Conservation (phyloP, 2,113 vertebrate genomes). For the Engystomops pustulosus region DNA sequence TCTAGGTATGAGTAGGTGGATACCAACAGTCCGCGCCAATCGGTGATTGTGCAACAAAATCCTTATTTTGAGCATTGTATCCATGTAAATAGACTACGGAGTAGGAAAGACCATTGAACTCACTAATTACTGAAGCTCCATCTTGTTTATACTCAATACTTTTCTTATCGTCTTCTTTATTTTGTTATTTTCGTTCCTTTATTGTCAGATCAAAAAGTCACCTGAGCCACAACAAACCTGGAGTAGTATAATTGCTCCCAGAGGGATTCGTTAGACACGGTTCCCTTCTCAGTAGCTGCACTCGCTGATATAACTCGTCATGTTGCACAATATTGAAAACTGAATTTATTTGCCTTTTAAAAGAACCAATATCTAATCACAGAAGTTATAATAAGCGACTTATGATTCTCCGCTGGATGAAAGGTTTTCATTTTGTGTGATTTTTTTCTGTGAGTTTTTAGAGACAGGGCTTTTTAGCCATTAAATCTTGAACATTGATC, state of each 20-base stretch:
- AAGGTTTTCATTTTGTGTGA: not conserved
- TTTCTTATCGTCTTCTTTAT: slow-evolving; percentile 3
- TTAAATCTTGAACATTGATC: too few species aligned
- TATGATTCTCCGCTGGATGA: not conserved
- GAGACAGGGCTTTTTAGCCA: too few species aligned
- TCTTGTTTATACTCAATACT: not conserved
- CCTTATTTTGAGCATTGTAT: not conserved
- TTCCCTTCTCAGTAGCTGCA: slow-evolving; percentile 8
- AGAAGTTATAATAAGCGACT: not conserved
- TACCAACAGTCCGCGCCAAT: not conserved
- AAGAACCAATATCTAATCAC: slow-evolving; percentile 7
- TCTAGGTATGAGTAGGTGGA: not conserved
- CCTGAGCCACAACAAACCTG: not conserved
- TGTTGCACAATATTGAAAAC: slow-evolving; percentile 8
- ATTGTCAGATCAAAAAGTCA: slow-evolving; percentile 29
- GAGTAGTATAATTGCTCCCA: slow-evolving; percentile 54
- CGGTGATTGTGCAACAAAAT: not conserved
- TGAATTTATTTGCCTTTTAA: not conserved
- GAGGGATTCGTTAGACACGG: slow-evolving; percentile 42
- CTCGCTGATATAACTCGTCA: not conserved
- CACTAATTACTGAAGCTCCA: slow-evolving; percentile 15
- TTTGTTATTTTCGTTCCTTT: slow-evolving; percentile 24
- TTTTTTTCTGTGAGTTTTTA: too few species aligned
- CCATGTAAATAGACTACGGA: not conserved
- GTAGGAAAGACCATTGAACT: not conserved